Percentiles rank a stretch among this genome's conserved stretches.
These are phyloP conservation scores for Medauroidea extradentata DNA, from an alignment of 1,140 invertebrate genomes.

Conservation along the genomic window DNA sequence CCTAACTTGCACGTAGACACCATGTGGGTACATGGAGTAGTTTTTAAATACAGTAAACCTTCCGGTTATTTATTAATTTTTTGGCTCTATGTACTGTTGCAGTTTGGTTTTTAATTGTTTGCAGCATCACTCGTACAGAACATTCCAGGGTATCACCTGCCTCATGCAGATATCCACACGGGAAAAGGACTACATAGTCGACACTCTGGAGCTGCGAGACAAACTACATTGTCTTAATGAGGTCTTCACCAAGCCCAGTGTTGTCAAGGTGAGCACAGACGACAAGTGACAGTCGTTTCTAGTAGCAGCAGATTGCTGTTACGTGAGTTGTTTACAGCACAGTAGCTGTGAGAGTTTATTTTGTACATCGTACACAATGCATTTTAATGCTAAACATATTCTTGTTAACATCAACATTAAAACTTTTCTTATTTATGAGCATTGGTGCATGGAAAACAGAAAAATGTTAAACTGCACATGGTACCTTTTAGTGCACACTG, in stretches of 20 bases:
- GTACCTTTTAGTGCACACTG: too few relatives aligned
- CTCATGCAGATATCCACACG: constrained; percentile 91
- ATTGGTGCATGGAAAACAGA: too few relatives aligned
- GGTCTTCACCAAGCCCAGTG: constrained; percentile 85
- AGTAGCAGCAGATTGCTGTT: too few relatives aligned
- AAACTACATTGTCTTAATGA: constrained; percentile 84
- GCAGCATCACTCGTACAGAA: constrained; percentile 76
- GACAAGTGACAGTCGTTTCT: too few relatives aligned
- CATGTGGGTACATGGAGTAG: background rate
- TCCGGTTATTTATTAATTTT: background rate
- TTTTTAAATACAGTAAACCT: background rate
- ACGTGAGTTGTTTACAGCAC: too few relatives aligned
- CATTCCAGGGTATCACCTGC: constrained; percentile 84
- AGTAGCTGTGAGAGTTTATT: too few relatives aligned
- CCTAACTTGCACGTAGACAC: background rate
- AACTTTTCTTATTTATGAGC: too few relatives aligned
- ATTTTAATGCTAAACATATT: too few relatives aligned
- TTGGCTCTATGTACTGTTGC: constrained; percentile 5
- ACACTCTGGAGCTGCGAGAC: constrained; percentile 76
- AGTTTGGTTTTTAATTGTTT: constrained; percentile 20
- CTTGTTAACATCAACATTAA: too few relatives aligned
- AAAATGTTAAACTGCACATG: too few relatives aligned
- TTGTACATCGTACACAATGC: too few relatives aligned
- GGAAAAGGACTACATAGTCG: constrained; percentile 85
- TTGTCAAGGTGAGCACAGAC: constrained; percentile 78